phyloP scores from a whole-genome alignment of 2,797 vertebrate species.

The Notolepis coatsorum region DNA sequence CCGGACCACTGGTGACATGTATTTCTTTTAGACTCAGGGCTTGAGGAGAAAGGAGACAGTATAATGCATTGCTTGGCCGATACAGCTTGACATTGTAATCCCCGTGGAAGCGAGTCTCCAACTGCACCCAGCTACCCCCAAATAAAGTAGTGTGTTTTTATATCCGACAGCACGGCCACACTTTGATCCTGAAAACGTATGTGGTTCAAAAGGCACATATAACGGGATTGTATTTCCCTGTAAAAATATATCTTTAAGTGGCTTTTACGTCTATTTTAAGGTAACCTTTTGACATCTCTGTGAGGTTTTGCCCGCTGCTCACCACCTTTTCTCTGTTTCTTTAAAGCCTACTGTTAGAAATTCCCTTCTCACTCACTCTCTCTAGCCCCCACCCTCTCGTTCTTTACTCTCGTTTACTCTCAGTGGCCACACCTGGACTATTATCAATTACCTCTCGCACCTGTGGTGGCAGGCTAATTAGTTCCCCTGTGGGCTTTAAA shows the following conservation, averaged over 20 bases:
- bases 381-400: too few relatives aligned
- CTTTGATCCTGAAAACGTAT: constrained; percentile 59
- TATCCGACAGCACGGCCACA: constrained; percentile 38
- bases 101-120: constrained; percentile 57
- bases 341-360: too few relatives aligned
- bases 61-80: constrained; percentile 65
- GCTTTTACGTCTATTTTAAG: constrained; percentile 51
- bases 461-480: too few relatives aligned
- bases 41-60: constrained; percentile 59
- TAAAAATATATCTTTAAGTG: too few relatives aligned
- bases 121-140: constrained; percentile 50
- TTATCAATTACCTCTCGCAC: too few relatives aligned
- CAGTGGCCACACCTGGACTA: too few relatives aligned
- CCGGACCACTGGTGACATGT: too few relatives aligned
- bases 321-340: too few relatives aligned
- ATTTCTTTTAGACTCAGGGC: constrained; percentile 67
- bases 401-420: too few relatives aligned
- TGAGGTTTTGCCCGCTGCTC: too few relatives aligned
- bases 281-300: constrained; percentile 47
- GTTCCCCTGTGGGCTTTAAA: too few relatives aligned
- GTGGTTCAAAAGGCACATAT: constrained; percentile 55
- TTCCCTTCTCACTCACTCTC: too few relatives aligned
- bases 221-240: constrained; percentile 42
- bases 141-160: constrained; percentile 49
- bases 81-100: constrained; percentile 70